These are phyloP conservation scores for Galerucella pusilla DNA, from an alignment of 2,888 invertebrate genomes.

Conservation along the genomic window DNA sequence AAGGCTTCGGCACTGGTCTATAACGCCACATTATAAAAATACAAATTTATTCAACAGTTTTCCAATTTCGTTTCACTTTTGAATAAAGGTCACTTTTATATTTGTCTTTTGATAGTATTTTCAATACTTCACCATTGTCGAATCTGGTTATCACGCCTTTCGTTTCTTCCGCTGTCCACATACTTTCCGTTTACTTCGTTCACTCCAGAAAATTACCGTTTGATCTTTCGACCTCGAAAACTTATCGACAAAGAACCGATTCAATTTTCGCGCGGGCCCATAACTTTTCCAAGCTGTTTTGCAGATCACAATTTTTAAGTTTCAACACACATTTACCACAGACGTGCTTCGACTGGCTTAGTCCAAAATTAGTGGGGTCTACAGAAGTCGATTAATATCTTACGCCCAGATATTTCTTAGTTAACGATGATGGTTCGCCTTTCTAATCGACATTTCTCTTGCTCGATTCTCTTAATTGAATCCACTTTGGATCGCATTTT, in stretches of 20 bases:
- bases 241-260: slow-evolving; percentile 28
- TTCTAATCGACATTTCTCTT: not conserved
- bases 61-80: not conserved
- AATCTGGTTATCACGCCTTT: slow-evolving; percentile 9
- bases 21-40: too few species aligned
- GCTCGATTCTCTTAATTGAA: not conserved
- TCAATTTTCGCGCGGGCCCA: slow-evolving; percentile 17
- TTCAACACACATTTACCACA: slow-evolving; percentile 33
- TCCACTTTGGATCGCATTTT: not conserved
- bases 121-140: not conserved
- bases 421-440: not conserved
- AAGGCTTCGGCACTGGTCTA: too few species aligned
- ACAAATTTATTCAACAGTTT: not conserved
- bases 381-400: not conserved
- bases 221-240: slow-evolving; percentile 21
- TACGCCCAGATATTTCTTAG: not conserved
- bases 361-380: not conserved
- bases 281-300: slow-evolving; percentile 29
- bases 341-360: slow-evolving; percentile 16
- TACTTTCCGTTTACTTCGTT: not conserved
- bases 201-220: slow-evolving; percentile 26
- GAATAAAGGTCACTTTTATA: not conserved
- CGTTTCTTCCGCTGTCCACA: slow-evolving; percentile 10
- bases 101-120: not conserved
- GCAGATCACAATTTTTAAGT: slow-evolving; percentile 30